Percentiles rank a stretch among this genome's conserved stretches.
phyloP scores from a whole-genome alignment of 2,797 vertebrate species.

The Garrulus glandarius region DNA sequence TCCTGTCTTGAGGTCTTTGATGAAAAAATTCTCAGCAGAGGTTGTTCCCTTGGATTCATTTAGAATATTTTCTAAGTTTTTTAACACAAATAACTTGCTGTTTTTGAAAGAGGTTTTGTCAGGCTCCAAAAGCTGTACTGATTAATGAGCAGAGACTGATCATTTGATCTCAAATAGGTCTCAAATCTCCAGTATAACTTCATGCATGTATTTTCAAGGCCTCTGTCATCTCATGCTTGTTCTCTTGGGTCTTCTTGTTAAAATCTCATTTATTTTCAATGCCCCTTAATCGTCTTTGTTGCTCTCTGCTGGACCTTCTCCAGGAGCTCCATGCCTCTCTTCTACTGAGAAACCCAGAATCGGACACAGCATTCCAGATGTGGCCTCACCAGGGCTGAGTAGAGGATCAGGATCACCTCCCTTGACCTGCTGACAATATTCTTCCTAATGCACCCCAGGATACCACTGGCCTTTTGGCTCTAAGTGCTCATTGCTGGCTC shows the following conservation, averaged over 20 bases:
- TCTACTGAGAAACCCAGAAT: neutral
- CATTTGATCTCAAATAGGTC: neutral
- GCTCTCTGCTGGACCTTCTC: neutral
- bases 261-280: neutral
- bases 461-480: neutral
- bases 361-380: neutral
- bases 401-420: neutral
- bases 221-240: neutral
- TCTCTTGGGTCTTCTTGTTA: neutral
- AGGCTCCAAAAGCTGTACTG: neutral
- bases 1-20: neutral
- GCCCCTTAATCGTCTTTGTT: neutral
- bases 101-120: neutral
- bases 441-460: neutral
- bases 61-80: neutral
- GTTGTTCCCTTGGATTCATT: neutral
- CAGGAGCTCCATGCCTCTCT: neutral
- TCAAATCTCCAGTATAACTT: neutral
- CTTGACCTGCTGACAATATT: neutral
- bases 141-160: neutral
- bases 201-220: neutral
- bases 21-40: neutral
- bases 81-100: neutral
- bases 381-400: neutral
- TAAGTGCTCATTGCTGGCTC: neutral